Evolutionary conservation across 2,888 invertebrate species (phyloP), one percentile per base, ranked within the genome.

Genomic region (Nebria brevicollis): DNA sequence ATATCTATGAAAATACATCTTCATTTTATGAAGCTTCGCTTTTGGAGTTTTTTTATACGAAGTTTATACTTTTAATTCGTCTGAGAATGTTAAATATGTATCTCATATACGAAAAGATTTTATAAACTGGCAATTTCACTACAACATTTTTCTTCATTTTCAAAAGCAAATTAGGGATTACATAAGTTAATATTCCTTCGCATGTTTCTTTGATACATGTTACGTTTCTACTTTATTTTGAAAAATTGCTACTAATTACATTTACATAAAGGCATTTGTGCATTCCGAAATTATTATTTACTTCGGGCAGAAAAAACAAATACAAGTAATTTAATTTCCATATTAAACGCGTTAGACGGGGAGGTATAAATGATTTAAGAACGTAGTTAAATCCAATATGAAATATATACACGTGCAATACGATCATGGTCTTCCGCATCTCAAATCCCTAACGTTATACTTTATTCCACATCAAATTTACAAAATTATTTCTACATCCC

Each of bases 281-380:
- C 42, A 73, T 73, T 73, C 7, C 42, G 34, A 42, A 73, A 73
- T 73, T 11, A 73, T 73, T 73, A 15, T 73, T 73, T 42, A 41
- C 20, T 73, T 73, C 41, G 42, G 25, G 25, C 41, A 7, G 43
- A 54, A 72, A 72, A 75, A 79, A 79, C 41, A 70, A 80, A 80
- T 72, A 80, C 75, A 80, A 75, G 75, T 75, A 75, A 80, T 80
- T 73, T 70, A 25, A 80, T 80, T 80, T 80, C 68, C 80, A 80
- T 80, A 75, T 80, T 80, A 75, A 72, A 70, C 75, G 65, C 79
- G 74, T 79, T 79, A 54, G 8, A 79, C 54, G 26, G 15, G 10
- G 68, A 79, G 79, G 79, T 79, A 79, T 79, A 66, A 79, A 79
- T 79, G 79, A 79, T 79, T 68, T 74, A 75, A 73, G 70, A 34